Base-by-base conservation (phyloP, 2,797 vertebrate genomes). In the Discoglossus pictus region DNA sequence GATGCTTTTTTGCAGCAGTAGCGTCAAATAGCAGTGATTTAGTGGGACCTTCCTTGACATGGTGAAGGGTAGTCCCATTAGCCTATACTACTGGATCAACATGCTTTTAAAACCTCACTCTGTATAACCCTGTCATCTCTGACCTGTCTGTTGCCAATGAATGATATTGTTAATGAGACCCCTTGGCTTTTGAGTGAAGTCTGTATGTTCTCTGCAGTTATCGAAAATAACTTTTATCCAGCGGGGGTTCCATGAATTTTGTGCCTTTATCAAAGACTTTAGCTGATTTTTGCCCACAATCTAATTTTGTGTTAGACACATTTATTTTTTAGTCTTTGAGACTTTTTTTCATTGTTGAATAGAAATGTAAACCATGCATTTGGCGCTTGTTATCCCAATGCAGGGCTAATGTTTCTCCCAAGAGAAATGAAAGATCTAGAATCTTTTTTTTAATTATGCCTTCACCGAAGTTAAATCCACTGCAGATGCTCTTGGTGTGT, bases 211-310 rank as follows among this genome's bases (percentile, higher is more conserved):
- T 42, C 20, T 9, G 23, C 2, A 20, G 25, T 10, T 16, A 18
- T 55, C n/a, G 43, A 39, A 36, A 20, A 24, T 42, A 15, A 17
- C 56, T 39, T 55, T 12, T 18, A 50, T 55, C 42, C 21, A 31
- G n/a, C 47, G n/a, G 24, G 52, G 38, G 44, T 51, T 55, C 46
- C 40, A 40, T 51, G 25, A 17, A 52, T 59, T 50, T 63, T 58
- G 68, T 71, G 68, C 68, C 68, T 64, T 63, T 58, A 43, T 36
- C 34, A 23, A 55, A 58, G 24, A 58, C 44, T 51, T 15, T 2
- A 17, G 43, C 4, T 4, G 27, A 31, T 4, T 4, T 31, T 31
- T 31, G 4, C n/a, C 27, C 27, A 31, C 4, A 58, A 50, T 48
- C 31, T 39, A 63, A 31, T 48, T n/a, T 50, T 53, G 43, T 56